Conservation (phyloP, 2,113 vertebrate species). For the Poeciliopsis turrubarensis region DNA sequence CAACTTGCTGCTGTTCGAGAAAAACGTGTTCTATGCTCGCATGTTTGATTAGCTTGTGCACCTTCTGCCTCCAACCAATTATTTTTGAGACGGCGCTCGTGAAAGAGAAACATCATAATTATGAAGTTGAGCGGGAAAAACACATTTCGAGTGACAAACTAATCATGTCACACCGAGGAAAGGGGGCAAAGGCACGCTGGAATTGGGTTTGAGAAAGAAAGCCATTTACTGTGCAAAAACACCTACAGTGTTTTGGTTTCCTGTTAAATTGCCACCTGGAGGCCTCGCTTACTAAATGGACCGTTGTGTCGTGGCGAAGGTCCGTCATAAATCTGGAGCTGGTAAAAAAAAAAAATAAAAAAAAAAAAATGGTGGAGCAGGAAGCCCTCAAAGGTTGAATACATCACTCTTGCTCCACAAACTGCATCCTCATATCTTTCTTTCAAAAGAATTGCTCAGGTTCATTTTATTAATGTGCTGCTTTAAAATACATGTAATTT, state of each 20-base stretch:
- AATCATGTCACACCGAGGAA: conserved; percentile 12
- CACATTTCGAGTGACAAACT: conserved; percentile 3
- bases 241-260: conserved; percentile 21
- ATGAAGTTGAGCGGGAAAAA: conserved; percentile 8
- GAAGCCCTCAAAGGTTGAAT: conserved; percentile 17
- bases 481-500: neutral
- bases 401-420: conserved; percentile 20
- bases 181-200: neutral
- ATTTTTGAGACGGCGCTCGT: neutral
- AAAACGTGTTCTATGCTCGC: neutral
- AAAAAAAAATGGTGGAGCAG: conserved; percentile 30
- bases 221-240: conserved; percentile 26
- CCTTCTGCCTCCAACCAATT: neutral
- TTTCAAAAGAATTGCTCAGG: conserved; percentile 7
- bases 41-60: neutral
- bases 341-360: conserved; percentile 1
- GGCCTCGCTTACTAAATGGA: conserved; percentile 30
- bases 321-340: conserved; percentile 42
- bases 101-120: conserved; percentile 4
- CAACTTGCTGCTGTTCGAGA: neutral
- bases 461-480: neutral
- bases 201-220: conserved; percentile 9
- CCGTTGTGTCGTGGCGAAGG: conserved; percentile 29
- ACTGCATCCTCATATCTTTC: neutral
- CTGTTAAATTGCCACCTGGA: conserved; percentile 39